Evolutionary conservation across 2,888 invertebrate species (phyloP).

Genomic region (Taenaris catops): DNA sequence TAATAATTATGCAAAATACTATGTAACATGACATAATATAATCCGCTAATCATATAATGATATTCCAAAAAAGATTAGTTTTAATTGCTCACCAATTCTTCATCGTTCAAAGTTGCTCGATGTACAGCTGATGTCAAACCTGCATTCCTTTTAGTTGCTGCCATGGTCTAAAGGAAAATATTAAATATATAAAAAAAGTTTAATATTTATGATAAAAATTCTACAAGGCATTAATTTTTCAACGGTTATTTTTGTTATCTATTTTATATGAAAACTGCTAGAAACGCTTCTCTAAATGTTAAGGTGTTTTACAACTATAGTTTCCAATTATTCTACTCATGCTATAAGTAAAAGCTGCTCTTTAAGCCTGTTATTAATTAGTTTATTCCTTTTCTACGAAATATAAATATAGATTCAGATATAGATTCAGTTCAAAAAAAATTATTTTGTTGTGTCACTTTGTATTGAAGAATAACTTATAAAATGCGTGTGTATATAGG

Average conservation of each 20-base stretch:
- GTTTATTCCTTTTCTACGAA: not conserved
- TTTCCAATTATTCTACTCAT: constrained; percentile 18
- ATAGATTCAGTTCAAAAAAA: not conserved
- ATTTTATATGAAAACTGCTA: constrained; percentile 1
- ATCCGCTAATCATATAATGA: too few species aligned
- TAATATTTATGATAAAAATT: not conserved
- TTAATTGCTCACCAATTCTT: constrained; percentile 98
- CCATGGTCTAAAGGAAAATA: constrained; percentile 91
- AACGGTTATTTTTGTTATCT: not conserved
- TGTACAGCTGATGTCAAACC: constrained; percentile 98
- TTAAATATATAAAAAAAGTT: constrained; percentile 4
- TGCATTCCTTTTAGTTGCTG: constrained; percentile 98
- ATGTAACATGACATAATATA: too few species aligned
- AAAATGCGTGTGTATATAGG: constrained; percentile 1
- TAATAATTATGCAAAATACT: too few species aligned
- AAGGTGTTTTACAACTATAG: not conserved
- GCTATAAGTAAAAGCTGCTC: constrained; percentile 20
- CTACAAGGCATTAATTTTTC: not conserved
- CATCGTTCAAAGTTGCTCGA: constrained; percentile 97
- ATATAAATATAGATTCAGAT: too few species aligned
- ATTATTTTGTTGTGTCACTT: not conserved
- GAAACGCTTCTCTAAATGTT: constrained; percentile 1
- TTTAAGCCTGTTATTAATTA: constrained; percentile 15
- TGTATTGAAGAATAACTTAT: constrained; percentile 1
- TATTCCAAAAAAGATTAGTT: too few species aligned